Evolutionary conservation across 2,797 vertebrate species (phyloP), one percentile per base, ranked within the genome.

Genomic region (Parauchenoglanis punctatus): DNA sequence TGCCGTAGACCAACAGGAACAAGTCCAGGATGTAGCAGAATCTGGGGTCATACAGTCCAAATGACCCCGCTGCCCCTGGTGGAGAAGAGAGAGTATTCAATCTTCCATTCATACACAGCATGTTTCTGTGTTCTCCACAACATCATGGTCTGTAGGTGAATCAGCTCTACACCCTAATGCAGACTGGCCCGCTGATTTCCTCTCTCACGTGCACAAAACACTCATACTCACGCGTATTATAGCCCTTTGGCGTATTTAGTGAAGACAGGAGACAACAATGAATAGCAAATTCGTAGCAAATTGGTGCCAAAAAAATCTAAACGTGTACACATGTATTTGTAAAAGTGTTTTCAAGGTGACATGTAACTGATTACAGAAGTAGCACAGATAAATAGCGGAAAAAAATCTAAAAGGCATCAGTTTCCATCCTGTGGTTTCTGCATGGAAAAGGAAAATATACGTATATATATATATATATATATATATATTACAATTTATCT

Each of bases 11-110:
- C 59, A 97, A 95, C n/a, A 99, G 96, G 91, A 98, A 91, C 0
- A 96, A 96, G 18, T 99, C 98, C 91, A 99, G 92, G 73, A 97
- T 0, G 90, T 96, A 99, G 86, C 98, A 99, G 76, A 97, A 92
- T 13, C 83, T 85, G 7, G 98, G 97, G 84, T 97, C 96, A 1
- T 96, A 94, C 56, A 96, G 0, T 23, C 92, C 91, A 0, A 56
- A 1, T 0, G 96, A 96, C 87, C 92, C 98, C 98, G 95, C 0
- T 0, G 96, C 96, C 87, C 92, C 98, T 99, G 95, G 56, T 6
- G 81, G 81, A 58, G 10, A 86, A 88, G 83, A 88, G 65, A 90
- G 0, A 86, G 59, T 13, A 81, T 67, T 83, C 72, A 20, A 10
- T 35, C 5, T 49, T 49, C 15, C 58, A 61, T 25, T 44, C 3